phyloP scores from a whole-genome alignment of 2,888 invertebrate genomes.

The Stenurella melanura region DNA sequence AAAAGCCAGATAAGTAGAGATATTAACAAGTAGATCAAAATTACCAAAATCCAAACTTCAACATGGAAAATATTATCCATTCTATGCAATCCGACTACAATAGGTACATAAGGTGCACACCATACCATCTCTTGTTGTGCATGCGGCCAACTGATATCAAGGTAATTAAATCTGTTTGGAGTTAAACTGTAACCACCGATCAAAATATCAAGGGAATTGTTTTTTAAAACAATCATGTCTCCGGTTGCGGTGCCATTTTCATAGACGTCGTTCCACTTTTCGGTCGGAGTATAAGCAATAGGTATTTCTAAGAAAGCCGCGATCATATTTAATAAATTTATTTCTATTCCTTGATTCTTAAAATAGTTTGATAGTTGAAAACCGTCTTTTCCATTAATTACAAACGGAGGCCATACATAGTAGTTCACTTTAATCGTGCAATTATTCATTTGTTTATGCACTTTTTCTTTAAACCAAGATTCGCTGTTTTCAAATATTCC shows the following conservation, averaged over 20 bases:
- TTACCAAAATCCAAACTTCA: constrained; percentile 1
- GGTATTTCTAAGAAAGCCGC: constrained; percentile 25
- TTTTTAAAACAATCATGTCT: constrained; percentile 14
- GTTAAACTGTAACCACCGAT: constrained; percentile 43
- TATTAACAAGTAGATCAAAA: constrained; percentile 20
- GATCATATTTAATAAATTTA: constrained; percentile 30
- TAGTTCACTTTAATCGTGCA: constrained; percentile 39
- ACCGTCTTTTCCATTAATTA: neutral
- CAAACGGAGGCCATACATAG: constrained; percentile 30
- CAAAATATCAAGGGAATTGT: constrained; percentile 43
- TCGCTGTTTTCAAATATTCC: constrained; percentile 22
- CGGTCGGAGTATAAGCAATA: neutral
- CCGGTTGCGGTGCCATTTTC: constrained; percentile 2
- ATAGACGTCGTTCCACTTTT: neutral
- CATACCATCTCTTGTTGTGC: constrained; percentile 36
- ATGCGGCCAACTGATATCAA: constrained; percentile 39
- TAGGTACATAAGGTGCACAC: constrained; percentile 44
- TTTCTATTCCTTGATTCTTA: constrained; percentile 17
- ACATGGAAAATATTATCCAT: constrained; percentile 28
- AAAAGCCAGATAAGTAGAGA: constrained; percentile 36
- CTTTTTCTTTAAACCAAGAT: constrained; percentile 31
- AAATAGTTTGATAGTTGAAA: constrained; percentile 6
- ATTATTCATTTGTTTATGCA: constrained; percentile 35
- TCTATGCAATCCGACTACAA: constrained; percentile 29
- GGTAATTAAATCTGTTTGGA: neutral